Evolutionary conservation across 2,888 invertebrate species (phyloP), one percentile per base, ranked within the genome.

Genomic region (Druceiella hillmani): DNA sequence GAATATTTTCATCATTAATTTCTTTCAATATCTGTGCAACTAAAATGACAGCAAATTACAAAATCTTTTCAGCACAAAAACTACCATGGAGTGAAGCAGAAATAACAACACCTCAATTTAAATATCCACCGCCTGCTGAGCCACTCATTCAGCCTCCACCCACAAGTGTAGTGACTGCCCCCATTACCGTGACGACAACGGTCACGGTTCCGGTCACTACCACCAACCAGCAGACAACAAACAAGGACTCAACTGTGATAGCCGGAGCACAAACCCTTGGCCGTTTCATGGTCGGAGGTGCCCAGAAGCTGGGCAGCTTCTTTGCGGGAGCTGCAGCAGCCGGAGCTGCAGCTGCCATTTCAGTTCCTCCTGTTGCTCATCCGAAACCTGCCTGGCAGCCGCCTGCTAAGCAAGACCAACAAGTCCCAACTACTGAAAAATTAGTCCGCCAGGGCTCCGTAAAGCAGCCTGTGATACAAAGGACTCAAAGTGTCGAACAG

Each of bases 281-380:
- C n/a, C 67, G 66, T 4, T 55, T 72, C 20, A 66, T 72, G 64
- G 66, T 69, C 2, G 72, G 70, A 38, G 69, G 72, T 42, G 72
- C 72, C 9, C 70, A 71, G 45, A 71, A 64, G 48, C 55, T 73
- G 9, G 72, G 72, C 9, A 71, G 66, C 47, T 61, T 74, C 29
- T 67, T 72, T 34, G 72, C 72, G 25, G 66, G 71, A 13, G 72
- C 71, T 2, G 69, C 72, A 4, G 68, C 71, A 3, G 67, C 70
- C 7, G 67, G 69, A 2, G 56, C 61, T 5, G 49, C 67, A 17
- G 29, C 42, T 22, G 34, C 32, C 16, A 36, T 43, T 12, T 31
- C 41, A 17, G 34, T 44, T 16, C 66, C 69, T 20, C 44, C 61
- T 17, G 51, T 55, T 10, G 57, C 52, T 33, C 64, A 62, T 36